Base-by-base conservation (phyloP, 2,797 vertebrate species). In the Neosalanx taihuensis region DNA sequence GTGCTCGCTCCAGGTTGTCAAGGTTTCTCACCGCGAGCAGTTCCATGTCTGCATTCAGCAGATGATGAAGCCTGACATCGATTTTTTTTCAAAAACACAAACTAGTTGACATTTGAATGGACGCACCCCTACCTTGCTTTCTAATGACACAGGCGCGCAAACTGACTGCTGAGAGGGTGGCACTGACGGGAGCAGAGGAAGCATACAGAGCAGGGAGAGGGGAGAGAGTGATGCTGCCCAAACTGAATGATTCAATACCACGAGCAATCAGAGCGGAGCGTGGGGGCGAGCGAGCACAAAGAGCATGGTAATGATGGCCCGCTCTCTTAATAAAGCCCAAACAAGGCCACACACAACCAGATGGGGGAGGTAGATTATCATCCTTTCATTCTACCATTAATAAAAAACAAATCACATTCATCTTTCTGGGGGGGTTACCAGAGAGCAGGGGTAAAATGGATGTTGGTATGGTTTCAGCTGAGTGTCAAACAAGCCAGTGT, bases 21-120 rank as follows among this genome's bases (percentile, higher is more conserved):
- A 62, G 82, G 82, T 78, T 78, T 77, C 72, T 72, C 76, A 75
- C 76, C n/a, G 66, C 76, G 69, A 71, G 71, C 69, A 15, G 57
- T 58, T 79, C 71, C 70, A 37, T 72, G 62, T 71, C 75, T 7
- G 74, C 70, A 2, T 83, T 79, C 73, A 69, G 78, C 71, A n/a
- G 20, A 68, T 76, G 79, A 79, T 61, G n/a, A 81, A 68, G 73
- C 75, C 72, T 46, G 29, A 76, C 82, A 75, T 63, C 77, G 76
- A 70, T 83, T 84, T 81, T 83, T 84, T 81, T 77, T 84, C 79
- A 81, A 63, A 75, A 74, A 72, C 77, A 79, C 76, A 80, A 79
- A 84, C 78, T 72, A 74, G 77, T 79, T 82, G 80, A 86, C 83
- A 84, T 86, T 84, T 79, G 77, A 72, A 79, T 49, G 73, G 76